Base-by-base conservation (phyloP, 2,797 vertebrate genomes). In the Setipinna tenuifilis region DNA sequence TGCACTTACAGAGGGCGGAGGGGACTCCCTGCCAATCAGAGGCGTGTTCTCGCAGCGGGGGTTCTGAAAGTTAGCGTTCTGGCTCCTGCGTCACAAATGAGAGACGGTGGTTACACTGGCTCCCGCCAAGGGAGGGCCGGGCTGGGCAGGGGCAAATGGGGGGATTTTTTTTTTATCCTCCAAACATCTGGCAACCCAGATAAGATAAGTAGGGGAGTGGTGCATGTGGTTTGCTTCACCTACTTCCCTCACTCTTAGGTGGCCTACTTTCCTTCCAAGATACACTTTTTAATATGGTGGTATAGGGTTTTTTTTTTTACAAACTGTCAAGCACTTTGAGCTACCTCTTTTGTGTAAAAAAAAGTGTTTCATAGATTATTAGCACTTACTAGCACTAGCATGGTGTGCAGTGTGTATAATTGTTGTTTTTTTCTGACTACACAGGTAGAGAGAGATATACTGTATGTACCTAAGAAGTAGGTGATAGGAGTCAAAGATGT, bases 1-100 rank as follows among this genome's bases (percentile, higher is more conserved):
- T 82, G 90, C 86, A 97, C 98, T 98, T 96, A 99, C 98, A 91
- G 98, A 97, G 88, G 98, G 98, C 82, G 98, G 98, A 89, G 98
- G 98, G 91, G 98, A 99, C 94, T 99, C 98, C 86, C 97, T 96
- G 91, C 97, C 98, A 85, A 99, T 99, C 96, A 99, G 96, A 62
- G 98, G 98, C 10, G 98, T 99, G 93, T 99, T 99, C 96, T 99
- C 98, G 92, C 98, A 99, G 93, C 98, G 98, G 58, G 98, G 97
- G 90, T 98, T 99, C 95, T 98, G 98, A 94, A 99, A 99, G 94
- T 99, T 99, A 94, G 98, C 95, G 88, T 99, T 99, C 96, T 99
- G 98, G 93, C 97, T 98, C 98, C 98, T 99, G 93, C 86, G 75
- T 88, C 86, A 88, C 46, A 11, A 87, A 88, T 92, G 83, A 82